A percentile compares a stretch with the other conserved stretches of the same genome.
Conservation (phyloP, 2,888 invertebrate genomes). For the Chromoteleia sp. region DNA sequence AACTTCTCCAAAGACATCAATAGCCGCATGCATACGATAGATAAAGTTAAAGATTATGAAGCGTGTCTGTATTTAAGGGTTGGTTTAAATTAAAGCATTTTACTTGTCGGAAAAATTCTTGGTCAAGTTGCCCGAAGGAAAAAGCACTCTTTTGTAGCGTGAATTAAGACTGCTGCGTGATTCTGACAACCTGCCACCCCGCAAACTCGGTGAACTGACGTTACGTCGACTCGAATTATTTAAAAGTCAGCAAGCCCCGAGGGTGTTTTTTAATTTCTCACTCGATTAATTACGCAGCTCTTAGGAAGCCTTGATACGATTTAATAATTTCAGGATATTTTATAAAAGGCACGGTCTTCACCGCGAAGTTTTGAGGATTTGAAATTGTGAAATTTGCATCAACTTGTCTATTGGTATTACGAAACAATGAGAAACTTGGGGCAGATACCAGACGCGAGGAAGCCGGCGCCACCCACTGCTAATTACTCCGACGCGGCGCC, state of each 20-base stretch:
- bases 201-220: constrained; percentile 69
- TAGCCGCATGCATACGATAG: constrained; percentile 15
- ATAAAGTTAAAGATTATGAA: constrained; percentile 45
- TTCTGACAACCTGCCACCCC: constrained; percentile 81
- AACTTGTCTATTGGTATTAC: constrained; percentile 56
- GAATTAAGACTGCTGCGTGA: constrained; percentile 82
- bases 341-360: constrained; percentile 26
- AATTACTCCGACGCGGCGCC: constrained; percentile 76
- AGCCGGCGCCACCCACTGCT: constrained; percentile 77
- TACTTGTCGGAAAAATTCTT: constrained; percentile 52
- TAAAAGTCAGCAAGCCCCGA: constrained; percentile 82
- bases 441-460: constrained; percentile 45
- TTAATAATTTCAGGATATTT: constrained; percentile 55
- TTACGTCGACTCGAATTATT: constrained; percentile 82
- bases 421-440: constrained; percentile 62
- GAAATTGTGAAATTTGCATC: constrained; percentile 59
- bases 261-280: constrained; percentile 78
- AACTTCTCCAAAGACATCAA: no score
- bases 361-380: constrained; percentile 44
- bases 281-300: constrained; percentile 70
- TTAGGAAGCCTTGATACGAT: constrained; percentile 62
- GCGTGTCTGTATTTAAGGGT: constrained; percentile 55
- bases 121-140: constrained; percentile 64
- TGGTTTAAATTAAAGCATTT: constrained; percentile 54
- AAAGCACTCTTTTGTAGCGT: constrained; percentile 74